These are phyloP conservation scores for Coptodon rendalli DNA, from an alignment of 2,113 vertebrate species.

Conservation along the genomic window DNA sequence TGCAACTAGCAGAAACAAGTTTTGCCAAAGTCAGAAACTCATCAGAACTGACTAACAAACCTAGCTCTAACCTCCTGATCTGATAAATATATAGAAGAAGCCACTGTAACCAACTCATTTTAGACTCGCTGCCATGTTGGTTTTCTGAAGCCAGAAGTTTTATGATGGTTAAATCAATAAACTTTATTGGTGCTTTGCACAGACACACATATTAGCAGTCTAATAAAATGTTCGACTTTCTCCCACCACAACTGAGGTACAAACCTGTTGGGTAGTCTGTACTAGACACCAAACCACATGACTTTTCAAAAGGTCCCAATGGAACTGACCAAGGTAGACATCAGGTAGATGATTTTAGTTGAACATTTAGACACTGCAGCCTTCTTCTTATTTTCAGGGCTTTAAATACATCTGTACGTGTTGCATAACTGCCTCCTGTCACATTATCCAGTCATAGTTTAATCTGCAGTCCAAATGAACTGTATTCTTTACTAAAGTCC, in stretches of 20 bases:
- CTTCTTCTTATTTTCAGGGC: not conserved
- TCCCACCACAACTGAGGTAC: not conserved
- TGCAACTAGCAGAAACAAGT: not conserved
- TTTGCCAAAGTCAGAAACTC: not conserved
- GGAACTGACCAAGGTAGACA: not conserved
- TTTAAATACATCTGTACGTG: not conserved
- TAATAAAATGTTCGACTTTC: not conserved
- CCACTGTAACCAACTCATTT: not conserved
- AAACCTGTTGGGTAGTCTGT: not conserved
- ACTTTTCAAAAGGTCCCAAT: not conserved
- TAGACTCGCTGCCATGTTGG: not conserved
- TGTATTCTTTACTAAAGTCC: not conserved
- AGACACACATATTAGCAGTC: not conserved
- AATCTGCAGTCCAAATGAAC: not conserved
- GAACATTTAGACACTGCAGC: not conserved
- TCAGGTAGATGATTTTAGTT: not conserved
- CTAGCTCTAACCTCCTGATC: not conserved
- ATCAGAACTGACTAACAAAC: not conserved
- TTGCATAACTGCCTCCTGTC: not conserved
- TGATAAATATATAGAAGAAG: not conserved
- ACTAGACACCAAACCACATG: not conserved
- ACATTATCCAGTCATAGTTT: not conserved
- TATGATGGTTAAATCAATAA: not conserved
- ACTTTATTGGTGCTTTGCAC: not conserved
- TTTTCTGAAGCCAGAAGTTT: not conserved